A percentile compares a stretch with the other conserved stretches of the same genome.
Evolutionary conservation across 2,113 vertebrate species (phyloP).

Genomic region (Ranitomeya variabilis): DNA sequence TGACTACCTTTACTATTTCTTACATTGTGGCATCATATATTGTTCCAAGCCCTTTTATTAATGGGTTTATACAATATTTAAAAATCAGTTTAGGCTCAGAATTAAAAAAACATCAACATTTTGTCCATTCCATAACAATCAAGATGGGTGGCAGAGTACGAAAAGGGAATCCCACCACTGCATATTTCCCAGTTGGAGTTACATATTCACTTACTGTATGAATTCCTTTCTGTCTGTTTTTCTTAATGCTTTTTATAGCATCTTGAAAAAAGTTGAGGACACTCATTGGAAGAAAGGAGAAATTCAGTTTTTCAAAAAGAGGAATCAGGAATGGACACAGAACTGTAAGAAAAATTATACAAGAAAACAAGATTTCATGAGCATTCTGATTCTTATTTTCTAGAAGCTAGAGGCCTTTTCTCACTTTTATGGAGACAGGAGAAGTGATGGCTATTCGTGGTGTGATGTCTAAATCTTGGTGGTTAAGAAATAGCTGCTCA

Average conservation of each 20-base stretch:
- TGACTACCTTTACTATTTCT: not conserved
- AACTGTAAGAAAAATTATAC: conserved; percentile 57
- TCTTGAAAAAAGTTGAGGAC: conserved; percentile 64
- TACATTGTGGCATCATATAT: not conserved
- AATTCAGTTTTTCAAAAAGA: conserved; percentile 40
- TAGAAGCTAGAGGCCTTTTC: not conserved
- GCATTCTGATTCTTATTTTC: not conserved
- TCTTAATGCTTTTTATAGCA: conserved; percentile 61
- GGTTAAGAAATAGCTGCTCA: not conserved
- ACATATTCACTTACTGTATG: conserved; percentile 54
- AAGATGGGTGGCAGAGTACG: not conserved
- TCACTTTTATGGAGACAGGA: not conserved
- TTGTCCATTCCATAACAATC: not conserved
- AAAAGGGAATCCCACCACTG: not conserved
- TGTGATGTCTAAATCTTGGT: not conserved
- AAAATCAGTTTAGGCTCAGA: not conserved
- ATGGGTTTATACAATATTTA: not conserved
- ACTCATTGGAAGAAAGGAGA: not conserved
- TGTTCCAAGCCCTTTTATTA: not conserved
- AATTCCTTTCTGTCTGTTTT: conserved; percentile 57
- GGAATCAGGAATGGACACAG: conserved; percentile 61
- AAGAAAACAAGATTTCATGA: not conserved
- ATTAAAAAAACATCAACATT: not conserved
- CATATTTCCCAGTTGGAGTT: not conserved
- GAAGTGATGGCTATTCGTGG: not conserved